These are phyloP conservation scores for Pyrgilauda ruficollis DNA, from an alignment of 2,113 vertebrate genomes.

Conservation along the genomic window DNA sequence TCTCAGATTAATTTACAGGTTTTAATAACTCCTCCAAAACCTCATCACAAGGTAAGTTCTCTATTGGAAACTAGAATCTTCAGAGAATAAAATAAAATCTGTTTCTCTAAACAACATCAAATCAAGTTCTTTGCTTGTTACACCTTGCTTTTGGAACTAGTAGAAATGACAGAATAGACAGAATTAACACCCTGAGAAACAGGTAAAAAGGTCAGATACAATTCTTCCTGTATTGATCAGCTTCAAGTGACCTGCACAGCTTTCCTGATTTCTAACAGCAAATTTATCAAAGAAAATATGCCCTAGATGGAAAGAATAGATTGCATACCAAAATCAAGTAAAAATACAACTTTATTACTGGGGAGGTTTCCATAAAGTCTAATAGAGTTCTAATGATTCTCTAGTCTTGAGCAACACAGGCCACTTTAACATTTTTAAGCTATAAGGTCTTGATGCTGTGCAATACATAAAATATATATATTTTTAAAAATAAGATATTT, in stretches of 20 bases:
- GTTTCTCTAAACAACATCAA: not conserved
- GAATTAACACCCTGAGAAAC: not conserved
- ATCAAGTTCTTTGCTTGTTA: not conserved
- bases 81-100: not conserved
- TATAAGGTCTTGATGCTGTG: not conserved
- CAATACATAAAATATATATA: not conserved
- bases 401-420: not conserved
- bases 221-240: not conserved
- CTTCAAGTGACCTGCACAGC: not conserved
- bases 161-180: not conserved
- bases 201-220: not conserved
- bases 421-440: not conserved
- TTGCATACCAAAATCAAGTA: not conserved
- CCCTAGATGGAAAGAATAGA: not conserved
- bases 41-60: not conserved
- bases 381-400: not conserved
- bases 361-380: not conserved
- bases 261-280: not conserved
- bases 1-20: not conserved
- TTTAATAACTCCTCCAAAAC: not conserved
- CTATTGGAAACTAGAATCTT: not conserved
- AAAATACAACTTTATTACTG: not conserved
- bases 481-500: not conserved
- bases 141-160: not conserved
- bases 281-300: not conserved